Evolutionary conservation across 2,888 invertebrate species (phyloP), one percentile per base, ranked within the genome.

Genomic region (Scelioninae gen. 1): DNA sequence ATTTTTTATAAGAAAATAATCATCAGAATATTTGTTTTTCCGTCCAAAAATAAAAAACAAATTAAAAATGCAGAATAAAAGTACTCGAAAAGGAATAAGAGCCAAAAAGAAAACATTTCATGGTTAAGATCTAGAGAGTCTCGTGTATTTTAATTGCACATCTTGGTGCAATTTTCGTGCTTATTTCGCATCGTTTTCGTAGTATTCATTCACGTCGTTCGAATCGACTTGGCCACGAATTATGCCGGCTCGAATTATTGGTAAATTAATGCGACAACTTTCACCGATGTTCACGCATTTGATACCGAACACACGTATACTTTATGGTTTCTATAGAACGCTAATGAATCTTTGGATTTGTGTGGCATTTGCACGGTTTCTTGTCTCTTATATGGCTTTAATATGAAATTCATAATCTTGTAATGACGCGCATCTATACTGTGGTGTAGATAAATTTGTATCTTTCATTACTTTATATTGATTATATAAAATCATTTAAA

Each of bases 381-480:
- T 51, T 43, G 32, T 32, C 62, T 62, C 63, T 77, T 47, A 34
- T 47, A 62, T 29, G 69, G 77, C 9, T 76, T 68, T 77, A 63
- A 77, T 77, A 77, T 77, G 55, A 77, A 77, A 77, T 77, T 62
- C 32, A 77, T 77, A 69, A 77, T 62, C 69, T 63, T 49, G 8
- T 69, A 77, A 55, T 63, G 56, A 45, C 53, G 15, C 31, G 9
- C 13, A 13, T 10, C 45, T 5, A 11, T n/a, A 13, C 43, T 29
- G 5, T 62, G 31, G 15, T 31, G 9, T 6, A 11, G 31, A 62
- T 47, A 31, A 47, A 31, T 62, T 47, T 31, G 47, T n/a, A 11
- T n/a, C 29, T 29, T 58, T 43, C 58, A 32, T 38, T 15, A 10
- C 16, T 55, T 55, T 13, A 55, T 55, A 15, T 32, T 13, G 32